Evolutionary conservation across 2,888 invertebrate genomes (phyloP).

Genomic region (Malthinus seriepunctatus): DNA sequence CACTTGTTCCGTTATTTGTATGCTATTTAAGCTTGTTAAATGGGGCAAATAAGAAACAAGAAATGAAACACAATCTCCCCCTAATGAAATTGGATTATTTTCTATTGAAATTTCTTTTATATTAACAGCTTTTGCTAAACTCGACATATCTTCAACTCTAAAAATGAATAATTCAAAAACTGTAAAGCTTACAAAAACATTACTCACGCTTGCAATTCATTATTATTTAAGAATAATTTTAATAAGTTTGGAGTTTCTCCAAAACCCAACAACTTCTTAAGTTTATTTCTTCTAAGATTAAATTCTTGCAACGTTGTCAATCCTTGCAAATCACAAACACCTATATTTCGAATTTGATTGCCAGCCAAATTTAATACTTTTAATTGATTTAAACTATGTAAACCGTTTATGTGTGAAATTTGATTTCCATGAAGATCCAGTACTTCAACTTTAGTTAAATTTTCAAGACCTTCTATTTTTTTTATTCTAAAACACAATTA

Average conservation of each 20-base stretch:
- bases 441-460: constrained; percentile 79
- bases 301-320: constrained; percentile 80
- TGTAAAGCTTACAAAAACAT: not conserved
- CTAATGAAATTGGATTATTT: constrained; percentile 79
- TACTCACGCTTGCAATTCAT: constrained; percentile 68
- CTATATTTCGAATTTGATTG: constrained; percentile 81
- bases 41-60: constrained; percentile 79
- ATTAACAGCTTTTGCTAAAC: constrained; percentile 75
- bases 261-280: constrained; percentile 80
- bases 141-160: constrained; percentile 85
- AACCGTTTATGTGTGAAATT: constrained; percentile 70
- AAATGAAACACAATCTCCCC: constrained; percentile 82
- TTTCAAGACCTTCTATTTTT: constrained; percentile 75
- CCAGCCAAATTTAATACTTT: constrained; percentile 93
- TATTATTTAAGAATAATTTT: constrained; percentile 82
- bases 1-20: constrained; percentile 80
- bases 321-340: constrained; percentile 76
- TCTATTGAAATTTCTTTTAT: constrained; percentile 85
- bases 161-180: not conserved
- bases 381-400: constrained; percentile 71
- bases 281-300: constrained; percentile 84
- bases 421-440: constrained; percentile 93
- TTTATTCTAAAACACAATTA: constrained; percentile 62
- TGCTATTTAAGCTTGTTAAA: constrained; percentile 72
- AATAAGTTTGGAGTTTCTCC: constrained; percentile 75